Evolutionary conservation across 2,888 invertebrate genomes (phyloP).

Genomic region (Dastarcus helophoroides): DNA sequence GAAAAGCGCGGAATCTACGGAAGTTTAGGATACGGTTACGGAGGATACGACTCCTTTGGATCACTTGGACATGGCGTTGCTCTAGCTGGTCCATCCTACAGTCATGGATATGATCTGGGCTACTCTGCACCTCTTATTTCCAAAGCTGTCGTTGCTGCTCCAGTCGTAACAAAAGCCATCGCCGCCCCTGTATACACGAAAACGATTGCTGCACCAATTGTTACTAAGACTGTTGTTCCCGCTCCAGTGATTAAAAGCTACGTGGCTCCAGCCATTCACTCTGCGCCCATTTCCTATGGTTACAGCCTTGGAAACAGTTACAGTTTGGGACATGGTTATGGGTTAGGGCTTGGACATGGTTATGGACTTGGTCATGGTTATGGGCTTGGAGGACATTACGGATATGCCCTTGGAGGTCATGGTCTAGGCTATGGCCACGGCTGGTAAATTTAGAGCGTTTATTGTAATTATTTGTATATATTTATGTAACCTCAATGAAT

Average conservation of each 20-base stretch:
- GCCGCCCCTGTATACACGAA: conserved; percentile 15
- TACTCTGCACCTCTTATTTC: conserved; percentile 16
- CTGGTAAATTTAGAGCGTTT: conserved; percentile 9
- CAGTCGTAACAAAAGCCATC: conserved; percentile 15
- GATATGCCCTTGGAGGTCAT: conserved; percentile 2
- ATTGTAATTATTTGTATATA: not conserved
- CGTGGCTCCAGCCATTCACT: conserved; percentile 14
- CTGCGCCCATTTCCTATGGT: conserved; percentile 11
- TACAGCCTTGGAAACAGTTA: conserved; percentile 8
- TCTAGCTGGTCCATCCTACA: conserved; percentile 12
- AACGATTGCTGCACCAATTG: conserved; percentile 6
- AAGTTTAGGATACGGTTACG: conserved; percentile 16
- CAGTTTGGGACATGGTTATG: not conserved
- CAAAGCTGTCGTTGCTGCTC: conserved; percentile 16
- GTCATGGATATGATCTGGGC: conserved; percentile 4
- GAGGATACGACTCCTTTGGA: conserved; percentile 3
- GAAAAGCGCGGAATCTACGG: conserved; percentile 22
- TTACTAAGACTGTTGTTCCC: conserved; percentile 5
- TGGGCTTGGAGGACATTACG: conserved; percentile 8
- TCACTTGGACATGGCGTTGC: conserved; percentile 10
- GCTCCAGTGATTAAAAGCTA: conserved; percentile 14
- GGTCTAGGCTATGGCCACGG: conserved; percentile 10
- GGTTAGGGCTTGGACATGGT: not conserved
- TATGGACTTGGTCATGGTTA: conserved; percentile 12
- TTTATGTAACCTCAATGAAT: not conserved